A percentile compares a stretch with the other conserved stretches of the same genome.
phyloP scores from a whole-genome alignment of 2,113 vertebrate genomes.

The Cochlearius cochlearius region DNA sequence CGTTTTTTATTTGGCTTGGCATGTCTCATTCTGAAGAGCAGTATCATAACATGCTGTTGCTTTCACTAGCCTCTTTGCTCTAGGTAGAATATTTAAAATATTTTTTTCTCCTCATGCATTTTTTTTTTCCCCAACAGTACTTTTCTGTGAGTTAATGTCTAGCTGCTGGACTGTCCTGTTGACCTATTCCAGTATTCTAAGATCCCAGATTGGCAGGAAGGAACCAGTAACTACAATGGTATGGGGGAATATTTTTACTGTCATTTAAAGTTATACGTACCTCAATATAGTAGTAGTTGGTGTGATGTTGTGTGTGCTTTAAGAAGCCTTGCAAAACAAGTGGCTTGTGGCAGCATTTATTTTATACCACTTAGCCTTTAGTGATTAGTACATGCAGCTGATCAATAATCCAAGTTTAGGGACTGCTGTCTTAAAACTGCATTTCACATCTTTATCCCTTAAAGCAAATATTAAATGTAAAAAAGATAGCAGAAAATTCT shows the following conservation, averaged over 20 bases:
- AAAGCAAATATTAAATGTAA: neutral
- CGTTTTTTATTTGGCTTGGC: neutral
- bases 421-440: neutral
- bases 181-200: neutral
- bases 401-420: neutral
- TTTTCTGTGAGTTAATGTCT: neutral
- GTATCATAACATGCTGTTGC: neutral
- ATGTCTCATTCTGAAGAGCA: neutral
- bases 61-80: neutral
- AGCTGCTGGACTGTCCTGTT: neutral
- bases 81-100: neutral
- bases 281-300: neutral
- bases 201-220: neutral
- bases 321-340: neutral
- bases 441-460: neutral
- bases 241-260: neutral
- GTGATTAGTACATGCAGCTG: neutral
- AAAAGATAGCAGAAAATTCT: neutral
- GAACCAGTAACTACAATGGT: neutral
- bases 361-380: neutral
- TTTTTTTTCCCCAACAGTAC: neutral
- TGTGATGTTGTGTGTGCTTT: neutral
- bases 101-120: neutral
- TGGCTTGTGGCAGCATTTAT: neutral
- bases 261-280: neutral